Evolutionary conservation across 2,888 invertebrate species (phyloP), one percentile per base, ranked within the genome.

Genomic region (Notodonta dromedarius): DNA sequence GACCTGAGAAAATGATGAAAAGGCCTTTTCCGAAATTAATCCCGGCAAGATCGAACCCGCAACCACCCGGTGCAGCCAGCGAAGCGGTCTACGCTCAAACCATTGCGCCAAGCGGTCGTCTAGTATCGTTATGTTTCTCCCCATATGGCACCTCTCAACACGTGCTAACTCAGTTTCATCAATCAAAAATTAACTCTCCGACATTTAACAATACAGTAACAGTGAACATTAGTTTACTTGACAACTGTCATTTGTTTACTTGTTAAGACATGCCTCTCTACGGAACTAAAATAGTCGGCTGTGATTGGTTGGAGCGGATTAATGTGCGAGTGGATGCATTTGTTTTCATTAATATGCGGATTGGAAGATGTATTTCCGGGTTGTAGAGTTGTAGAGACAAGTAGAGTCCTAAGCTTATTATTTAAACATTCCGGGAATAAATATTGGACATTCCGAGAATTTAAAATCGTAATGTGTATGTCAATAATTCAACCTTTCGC

Each of bases 161-260:
- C 54, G 42, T 65, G 63, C 63, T 62, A 40, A 62, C 9, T 16
- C 4, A 58, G 56, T 3, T 59, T 59, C 55, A 76, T 75, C 48
- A 59, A 74, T 75, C 75, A 75, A 75, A 76, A 76, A 75, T 76
- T 75, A 76, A 66, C 55, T 16, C 57, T 57, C 58, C 57, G 52
- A 53, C 58, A 50, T 40, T 60, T 0, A 68, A 61, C 76, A 73
- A 69, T 68, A 74, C 78, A 78, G 82, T 82, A 79, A 74, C 67
- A 70, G 66, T 76, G 78, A 70, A 78, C 87, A 85, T 85, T 80
- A 73, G 77, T 88, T 79, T 71, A 16, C 77, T 74, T 84, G 89
- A 89, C 89, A 88, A 77, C 67, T 44, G 57, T 71, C 87, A 87
- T 86, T 88, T 79, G 79, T 84, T 82, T 80, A 76, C 73, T 77